phyloP scores from a whole-genome alignment of 2,888 invertebrate species.

The Eubasilissa splendida region DNA sequence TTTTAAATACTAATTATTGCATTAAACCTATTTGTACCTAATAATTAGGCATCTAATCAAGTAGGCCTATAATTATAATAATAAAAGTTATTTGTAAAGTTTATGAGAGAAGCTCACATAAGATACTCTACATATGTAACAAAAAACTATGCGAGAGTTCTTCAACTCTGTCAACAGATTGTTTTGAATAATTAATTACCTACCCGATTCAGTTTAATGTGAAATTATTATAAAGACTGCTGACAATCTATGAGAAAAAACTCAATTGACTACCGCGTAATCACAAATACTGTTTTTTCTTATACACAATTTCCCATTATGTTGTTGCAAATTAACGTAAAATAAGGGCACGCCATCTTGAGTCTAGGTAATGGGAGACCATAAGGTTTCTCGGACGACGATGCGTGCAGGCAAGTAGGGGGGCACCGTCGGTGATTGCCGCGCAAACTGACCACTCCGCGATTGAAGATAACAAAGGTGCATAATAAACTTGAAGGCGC shows the following conservation, averaged over 20 bases:
- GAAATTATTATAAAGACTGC: slow-evolving; percentile 18
- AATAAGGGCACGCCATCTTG: slow-evolving; percentile 26
- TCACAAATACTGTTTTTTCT: background rate
- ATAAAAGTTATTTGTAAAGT: no score
- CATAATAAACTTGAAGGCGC: slow-evolving; percentile 46
- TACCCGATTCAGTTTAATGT: no score
- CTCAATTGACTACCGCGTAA: slow-evolving; percentile 8
- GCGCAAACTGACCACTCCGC: slow-evolving; percentile 22
- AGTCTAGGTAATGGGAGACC: slow-evolving; percentile 17
- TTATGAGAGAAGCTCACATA: no score
- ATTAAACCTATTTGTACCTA: no score
- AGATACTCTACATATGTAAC: no score
- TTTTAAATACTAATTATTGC: no score
- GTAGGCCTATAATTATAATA: no score
- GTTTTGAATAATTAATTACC: no score
- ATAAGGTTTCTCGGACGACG: slow-evolving; percentile 28
- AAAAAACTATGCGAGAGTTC: no score
- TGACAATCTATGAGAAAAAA: background rate
- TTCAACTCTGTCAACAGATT: no score
- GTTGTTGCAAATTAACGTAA: slow-evolving; percentile 1
- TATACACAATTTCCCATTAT: background rate
- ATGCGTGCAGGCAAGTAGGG: slow-evolving; percentile 16
- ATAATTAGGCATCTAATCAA: no score
- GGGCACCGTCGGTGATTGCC: slow-evolving; percentile 12
- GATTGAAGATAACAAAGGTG: slow-evolving; percentile 42